These are phyloP conservation scores for Chironomus striatipennis DNA, from an alignment of 1,140 invertebrate genomes.

Conservation along the genomic window DNA sequence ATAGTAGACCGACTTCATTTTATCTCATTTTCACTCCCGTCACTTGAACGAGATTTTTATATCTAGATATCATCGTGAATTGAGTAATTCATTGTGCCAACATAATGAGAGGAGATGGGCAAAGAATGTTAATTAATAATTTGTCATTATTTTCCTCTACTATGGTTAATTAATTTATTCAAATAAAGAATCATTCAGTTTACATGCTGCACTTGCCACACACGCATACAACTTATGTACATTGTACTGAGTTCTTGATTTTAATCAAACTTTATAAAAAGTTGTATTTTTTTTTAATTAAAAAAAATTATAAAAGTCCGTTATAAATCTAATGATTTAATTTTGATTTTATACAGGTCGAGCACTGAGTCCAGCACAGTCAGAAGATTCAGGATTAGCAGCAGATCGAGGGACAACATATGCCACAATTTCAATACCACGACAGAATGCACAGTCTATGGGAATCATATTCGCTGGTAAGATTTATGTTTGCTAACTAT, in stretches of 20 bases:
- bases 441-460: constrained; percentile 35
- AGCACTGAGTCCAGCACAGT: constrained; percentile 40
- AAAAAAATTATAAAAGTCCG: too few relatives aligned
- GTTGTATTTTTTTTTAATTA: too few relatives aligned
- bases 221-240: not conserved
- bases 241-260: not conserved
- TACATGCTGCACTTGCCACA: not conserved
- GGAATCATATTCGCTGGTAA: constrained; percentile 40
- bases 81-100: too few relatives aligned
- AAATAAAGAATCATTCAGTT: not conserved
- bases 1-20: too few relatives aligned
- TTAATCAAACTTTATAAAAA: not conserved
- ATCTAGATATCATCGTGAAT: too few relatives aligned
- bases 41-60: too few relatives aligned
- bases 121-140: constrained; percentile 22
- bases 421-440: constrained; percentile 39
- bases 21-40: too few relatives aligned
- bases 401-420: constrained; percentile 40
- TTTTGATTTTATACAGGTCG: constrained; percentile 31
- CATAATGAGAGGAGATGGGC: too few relatives aligned
- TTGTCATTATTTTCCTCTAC: constrained; percentile 10
- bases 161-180: constrained; percentile 11
- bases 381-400: constrained; percentile 38
- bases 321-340: not conserved
- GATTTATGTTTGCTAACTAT: constrained; percentile 24